Evolutionary conservation across 2,113 vertebrate species (phyloP).

Genomic region (Cochlearius cochlearius): DNA sequence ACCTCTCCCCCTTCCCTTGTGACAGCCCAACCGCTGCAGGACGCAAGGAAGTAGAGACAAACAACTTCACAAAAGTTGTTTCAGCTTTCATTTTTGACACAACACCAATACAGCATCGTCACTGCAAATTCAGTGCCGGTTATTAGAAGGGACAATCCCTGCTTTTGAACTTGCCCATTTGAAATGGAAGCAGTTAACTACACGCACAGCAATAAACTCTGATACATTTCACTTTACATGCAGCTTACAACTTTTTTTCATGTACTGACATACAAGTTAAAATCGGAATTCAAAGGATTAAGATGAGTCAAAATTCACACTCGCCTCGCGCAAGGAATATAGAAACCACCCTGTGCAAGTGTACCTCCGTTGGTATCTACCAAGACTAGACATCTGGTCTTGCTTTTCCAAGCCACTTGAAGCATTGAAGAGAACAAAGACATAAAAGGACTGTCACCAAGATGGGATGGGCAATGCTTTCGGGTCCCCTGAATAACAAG

Average conservation of each 20-base stretch:
- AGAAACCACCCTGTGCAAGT: neutral
- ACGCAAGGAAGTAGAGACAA: neutral
- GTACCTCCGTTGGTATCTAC: neutral
- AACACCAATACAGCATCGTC: neutral
- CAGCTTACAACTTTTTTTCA: neutral
- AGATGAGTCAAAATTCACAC: neutral
- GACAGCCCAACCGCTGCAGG: neutral
- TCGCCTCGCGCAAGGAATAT: neutral
- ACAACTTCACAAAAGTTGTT: neutral
- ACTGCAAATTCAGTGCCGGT: neutral
- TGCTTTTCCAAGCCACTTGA: neutral
- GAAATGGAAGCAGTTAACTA: neutral
- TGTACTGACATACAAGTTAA: neutral
- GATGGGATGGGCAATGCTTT: neutral
- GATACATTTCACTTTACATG: neutral
- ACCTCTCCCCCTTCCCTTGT: neutral
- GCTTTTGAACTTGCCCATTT: neutral
- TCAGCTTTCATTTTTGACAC: neutral
- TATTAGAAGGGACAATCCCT: neutral
- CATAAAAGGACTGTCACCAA: neutral
- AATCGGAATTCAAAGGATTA: neutral
- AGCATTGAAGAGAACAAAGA: neutral
- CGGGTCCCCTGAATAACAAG: neutral
- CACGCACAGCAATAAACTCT: neutral
- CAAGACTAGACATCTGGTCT: neutral